These are phyloP conservation scores for Drosophila kanekoi DNA, from an alignment of 2,888 invertebrate genomes.

Conservation along the genomic window DNA sequence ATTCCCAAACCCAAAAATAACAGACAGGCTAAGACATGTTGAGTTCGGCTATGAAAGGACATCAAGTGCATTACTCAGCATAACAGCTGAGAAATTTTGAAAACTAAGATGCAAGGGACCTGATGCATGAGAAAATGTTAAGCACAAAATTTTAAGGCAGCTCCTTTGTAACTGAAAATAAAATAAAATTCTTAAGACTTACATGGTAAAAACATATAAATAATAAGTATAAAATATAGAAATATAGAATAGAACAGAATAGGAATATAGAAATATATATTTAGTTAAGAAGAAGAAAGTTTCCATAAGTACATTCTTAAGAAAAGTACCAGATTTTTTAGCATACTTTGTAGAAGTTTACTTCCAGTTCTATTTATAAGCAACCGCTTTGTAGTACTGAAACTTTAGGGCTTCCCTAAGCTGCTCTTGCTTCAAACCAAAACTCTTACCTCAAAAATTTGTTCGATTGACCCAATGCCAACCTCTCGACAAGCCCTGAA, in stretches of 20 bases:
- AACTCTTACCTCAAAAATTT: neutral
- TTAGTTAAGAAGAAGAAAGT: too few species aligned
- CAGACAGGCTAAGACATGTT: slow-evolving; percentile 27
- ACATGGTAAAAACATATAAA: too few species aligned
- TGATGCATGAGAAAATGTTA: neutral
- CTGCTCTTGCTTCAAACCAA: neutral
- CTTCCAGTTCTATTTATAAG: too few species aligned
- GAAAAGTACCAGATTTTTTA: too few species aligned
- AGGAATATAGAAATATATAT: too few species aligned
- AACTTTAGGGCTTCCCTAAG: neutral
- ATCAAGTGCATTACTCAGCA: slow-evolving; percentile 37
- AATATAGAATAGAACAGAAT: too few species aligned
- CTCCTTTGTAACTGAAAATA: neutral
- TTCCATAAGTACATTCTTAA: too few species aligned
- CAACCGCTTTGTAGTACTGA: neutral
- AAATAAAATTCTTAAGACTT: too few species aligned
- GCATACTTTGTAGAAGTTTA: too few species aligned
- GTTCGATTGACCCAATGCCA: slow-evolving; percentile 15
- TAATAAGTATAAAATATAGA: too few species aligned
- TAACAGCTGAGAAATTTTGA: slow-evolving; percentile 20
- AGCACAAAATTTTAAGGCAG: neutral
- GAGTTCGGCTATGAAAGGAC: slow-evolving; percentile 24
- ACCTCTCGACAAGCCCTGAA: neutral
- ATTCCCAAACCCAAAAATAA: slow-evolving; percentile 29
- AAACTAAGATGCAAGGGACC: slow-evolving; percentile 1